Conservation (phyloP, 2,797 vertebrate genomes). For the Anomalospiza imberbis region DNA sequence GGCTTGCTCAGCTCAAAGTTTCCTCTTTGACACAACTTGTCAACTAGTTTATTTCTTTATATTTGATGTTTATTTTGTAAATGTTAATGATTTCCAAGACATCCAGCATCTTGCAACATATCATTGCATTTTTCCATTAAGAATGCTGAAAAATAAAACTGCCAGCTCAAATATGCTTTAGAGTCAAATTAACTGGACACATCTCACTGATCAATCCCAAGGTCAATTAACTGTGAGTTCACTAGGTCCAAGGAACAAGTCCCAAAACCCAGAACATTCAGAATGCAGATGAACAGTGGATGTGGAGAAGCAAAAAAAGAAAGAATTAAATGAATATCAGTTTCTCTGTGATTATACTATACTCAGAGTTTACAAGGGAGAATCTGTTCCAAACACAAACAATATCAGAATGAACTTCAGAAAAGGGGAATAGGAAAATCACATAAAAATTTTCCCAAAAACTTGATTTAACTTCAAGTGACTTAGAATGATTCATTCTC, state of each 20-base stretch:
- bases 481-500: not conserved
- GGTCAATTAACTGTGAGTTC: not conserved
- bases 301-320: not conserved
- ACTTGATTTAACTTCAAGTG: not conserved
- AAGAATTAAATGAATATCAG: not conserved
- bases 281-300: not conserved
- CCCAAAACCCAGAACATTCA: not conserved
- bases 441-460: not conserved
- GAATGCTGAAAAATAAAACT: not conserved
- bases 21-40: not conserved
- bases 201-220: not conserved
- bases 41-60: not conserved
- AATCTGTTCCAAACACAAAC: not conserved
- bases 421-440: not conserved
- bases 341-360: not conserved
- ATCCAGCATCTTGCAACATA: not conserved
- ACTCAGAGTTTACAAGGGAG: not conserved
- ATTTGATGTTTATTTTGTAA: not conserved
- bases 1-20: not conserved
- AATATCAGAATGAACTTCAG: not conserved
- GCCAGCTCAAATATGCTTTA: not conserved
- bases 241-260: not conserved
- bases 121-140: not conserved
- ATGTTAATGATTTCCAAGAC: not conserved
- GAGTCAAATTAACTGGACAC: not conserved